A percentile compares a stretch with the other conserved stretches of the same genome.
Conservation (phyloP, 35 echinoderm and acorn worm species). For the Acanthaster planci region DNA sequence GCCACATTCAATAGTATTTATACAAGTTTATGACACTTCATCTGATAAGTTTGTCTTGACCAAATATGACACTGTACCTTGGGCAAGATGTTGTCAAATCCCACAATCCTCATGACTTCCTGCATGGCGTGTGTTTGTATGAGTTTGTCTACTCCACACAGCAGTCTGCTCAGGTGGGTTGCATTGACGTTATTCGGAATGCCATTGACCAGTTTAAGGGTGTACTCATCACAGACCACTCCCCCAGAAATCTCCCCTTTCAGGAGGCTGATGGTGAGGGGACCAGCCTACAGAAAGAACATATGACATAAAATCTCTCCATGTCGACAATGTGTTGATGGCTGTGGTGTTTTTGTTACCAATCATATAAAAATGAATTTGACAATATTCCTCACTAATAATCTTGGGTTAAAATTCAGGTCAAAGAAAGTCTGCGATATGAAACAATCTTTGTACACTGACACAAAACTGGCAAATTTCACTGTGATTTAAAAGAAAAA, state of each 20-base stretch:
- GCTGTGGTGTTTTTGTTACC: too few relatives aligned
- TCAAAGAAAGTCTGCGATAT: too few relatives aligned
- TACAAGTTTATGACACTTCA: too few relatives aligned
- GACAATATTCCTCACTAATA: too few relatives aligned
- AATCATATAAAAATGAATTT: too few relatives aligned
- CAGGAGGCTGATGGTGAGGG: neutral
- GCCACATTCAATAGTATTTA: too few relatives aligned
- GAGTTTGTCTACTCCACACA: slow-evolving; percentile 44
- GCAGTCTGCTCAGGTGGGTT: slow-evolving; percentile 18
- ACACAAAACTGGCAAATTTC: too few relatives aligned
- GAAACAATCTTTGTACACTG: too few relatives aligned
- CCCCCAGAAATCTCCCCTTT: neutral
- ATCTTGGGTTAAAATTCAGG: too few relatives aligned
- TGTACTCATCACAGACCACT: slow-evolving; percentile 25
- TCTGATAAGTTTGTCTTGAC: too few relatives aligned
- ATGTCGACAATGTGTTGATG: too few relatives aligned
- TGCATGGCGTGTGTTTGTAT: neutral
- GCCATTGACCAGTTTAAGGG: slow-evolving; percentile 18
- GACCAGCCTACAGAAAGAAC: neutral
- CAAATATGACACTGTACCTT: slow-evolving; percentile 31
- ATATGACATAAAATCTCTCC: neutral
- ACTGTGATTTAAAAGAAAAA: too few relatives aligned
- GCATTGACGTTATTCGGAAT: slow-evolving; percentile 45
- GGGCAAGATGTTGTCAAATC: slow-evolving; percentile 25
- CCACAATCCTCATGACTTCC: slow-evolving; percentile 27